Base-by-base conservation (phyloP, 2,113 vertebrate genomes). In the Leptocoma aspasia region DNA sequence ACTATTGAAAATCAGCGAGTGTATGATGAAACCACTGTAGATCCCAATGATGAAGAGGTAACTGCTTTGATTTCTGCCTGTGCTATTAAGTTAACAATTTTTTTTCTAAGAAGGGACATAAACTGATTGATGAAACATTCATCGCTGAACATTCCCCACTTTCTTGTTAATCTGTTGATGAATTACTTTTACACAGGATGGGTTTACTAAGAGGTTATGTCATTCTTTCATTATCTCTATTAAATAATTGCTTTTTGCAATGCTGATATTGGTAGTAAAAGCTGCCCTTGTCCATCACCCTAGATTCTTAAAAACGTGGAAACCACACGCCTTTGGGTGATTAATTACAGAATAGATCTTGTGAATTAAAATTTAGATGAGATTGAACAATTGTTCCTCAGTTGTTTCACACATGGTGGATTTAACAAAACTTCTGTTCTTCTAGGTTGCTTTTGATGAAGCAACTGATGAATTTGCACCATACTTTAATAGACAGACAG, bases 1-100 rank as follows among this genome's bases (percentile, higher is more conserved):
- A 99, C 99, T 4, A 99, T 99, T 96, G 99, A 99, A 96, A 99
- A 99, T 95, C 99, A 99, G 94, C 98, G 99, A 82, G 97, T 99
- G 8, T 98, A 98, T 71, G 99, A 99, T 27, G 99, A 99, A 97
- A 99, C 99, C 13, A 98, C 97, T 52, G 99, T 99, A 26, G 99
- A 99, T 90, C 99, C 99, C 73, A 98, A 98, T 56, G 99, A 99
- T 91, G 99, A 99, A 94, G 99, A 99, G 99, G 99, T 99, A 98
- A 94, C 49, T 84, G 68, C 89, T 86, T 35, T 68, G 41, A 82
- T 35, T 89, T 78, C 49, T 87, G 50, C 24, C 15, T 28, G 6
- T 45, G n/a, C 52, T 82, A 20, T 59, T 82, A 47, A 42, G 20
- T 47, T 77, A 33, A 63, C 12, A 1, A 0, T 27, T 45, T 47